Conservation (phyloP, 2,797 vertebrate genomes). For the Cacajao melanocephalus region DNA sequence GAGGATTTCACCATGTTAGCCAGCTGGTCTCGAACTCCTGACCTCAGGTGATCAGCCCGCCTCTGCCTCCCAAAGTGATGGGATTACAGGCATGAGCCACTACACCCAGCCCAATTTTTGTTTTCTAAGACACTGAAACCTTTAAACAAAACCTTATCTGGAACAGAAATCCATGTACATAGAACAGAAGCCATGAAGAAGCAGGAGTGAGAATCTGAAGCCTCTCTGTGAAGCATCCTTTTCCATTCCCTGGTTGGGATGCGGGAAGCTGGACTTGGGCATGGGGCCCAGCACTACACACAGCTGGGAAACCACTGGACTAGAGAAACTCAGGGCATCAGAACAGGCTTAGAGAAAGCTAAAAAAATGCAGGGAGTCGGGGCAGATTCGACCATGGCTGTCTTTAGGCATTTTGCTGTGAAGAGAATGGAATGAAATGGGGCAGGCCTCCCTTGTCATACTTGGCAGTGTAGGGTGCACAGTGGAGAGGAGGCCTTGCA, state of each 20-base stretch:
- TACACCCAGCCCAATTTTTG: background rate
- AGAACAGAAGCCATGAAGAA: background rate
- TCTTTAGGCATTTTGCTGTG: background rate
- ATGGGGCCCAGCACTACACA: background rate
- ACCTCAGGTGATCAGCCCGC: too few relatives aligned
- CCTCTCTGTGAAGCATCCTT: too few relatives aligned
- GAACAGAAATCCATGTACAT: background rate
- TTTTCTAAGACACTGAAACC: background rate
- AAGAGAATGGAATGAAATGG: background rate
- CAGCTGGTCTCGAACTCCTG: too few relatives aligned
- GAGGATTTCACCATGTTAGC: too few relatives aligned
- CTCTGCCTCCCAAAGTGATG: too few relatives aligned
- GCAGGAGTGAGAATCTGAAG: background rate
- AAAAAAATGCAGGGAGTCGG: background rate
- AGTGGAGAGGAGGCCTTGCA: background rate
- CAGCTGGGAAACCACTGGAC: background rate
- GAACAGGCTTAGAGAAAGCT: background rate
- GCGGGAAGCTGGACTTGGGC: background rate
- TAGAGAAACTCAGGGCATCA: background rate
- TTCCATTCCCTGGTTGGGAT: background rate
- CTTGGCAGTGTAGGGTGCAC: background rate
- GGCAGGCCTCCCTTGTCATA: background rate
- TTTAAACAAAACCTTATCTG: slow-evolving; percentile 8
- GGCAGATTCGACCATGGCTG: too few relatives aligned
- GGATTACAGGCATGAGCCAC: too few relatives aligned